Base-by-base conservation (phyloP, 2,113 vertebrate species). In the Vidua macroura region DNA sequence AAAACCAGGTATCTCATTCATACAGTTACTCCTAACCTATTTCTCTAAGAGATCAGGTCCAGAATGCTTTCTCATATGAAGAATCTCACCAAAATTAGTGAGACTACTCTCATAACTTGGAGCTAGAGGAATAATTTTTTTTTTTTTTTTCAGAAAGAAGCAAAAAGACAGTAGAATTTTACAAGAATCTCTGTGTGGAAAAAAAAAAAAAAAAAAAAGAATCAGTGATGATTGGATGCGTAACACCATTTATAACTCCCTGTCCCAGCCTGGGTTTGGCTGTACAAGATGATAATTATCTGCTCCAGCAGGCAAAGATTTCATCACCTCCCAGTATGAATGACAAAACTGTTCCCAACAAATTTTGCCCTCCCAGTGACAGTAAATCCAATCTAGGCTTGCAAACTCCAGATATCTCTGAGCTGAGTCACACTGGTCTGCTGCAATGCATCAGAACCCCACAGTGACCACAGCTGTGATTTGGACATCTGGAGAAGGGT, bases 311-410 rank as follows among this genome's bases (percentile, higher is more conserved):
- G 72, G 44, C 92, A 92, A 81, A 68, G 49, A 85, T 91, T 96
- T 96, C 88, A 88, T 83, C 92, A 92, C 48, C 48, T 72, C 49
- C 27, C 39, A 44, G 44, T 88, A 95, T 51, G 83, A 88, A 95
- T 92, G 93, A 93, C 46, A 92, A 95, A 95, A 94, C 66, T 72
- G 25, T 96, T 96, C 80, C 93, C 83, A 96, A 94, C 28, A 92
- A 84, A 82, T 88, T 86, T 77, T 90, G n/a, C 49, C 64, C 66
- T 92, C 49, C 15, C 27, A 84, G 46, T 92, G 69, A 94, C 88
- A 90, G 95, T 95, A 97, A 97, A 86, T 95, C 86, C 88, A 93
- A 35, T 81, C 60, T 88, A 52, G 44, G n/a, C 69, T 78, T 66
- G 60, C 73, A 96, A n/a, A 93, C 31, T 92, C 43, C 67, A 84